phyloP scores from a whole-genome alignment of 2,888 invertebrate species.

The Drosophila mayaguana region DNA sequence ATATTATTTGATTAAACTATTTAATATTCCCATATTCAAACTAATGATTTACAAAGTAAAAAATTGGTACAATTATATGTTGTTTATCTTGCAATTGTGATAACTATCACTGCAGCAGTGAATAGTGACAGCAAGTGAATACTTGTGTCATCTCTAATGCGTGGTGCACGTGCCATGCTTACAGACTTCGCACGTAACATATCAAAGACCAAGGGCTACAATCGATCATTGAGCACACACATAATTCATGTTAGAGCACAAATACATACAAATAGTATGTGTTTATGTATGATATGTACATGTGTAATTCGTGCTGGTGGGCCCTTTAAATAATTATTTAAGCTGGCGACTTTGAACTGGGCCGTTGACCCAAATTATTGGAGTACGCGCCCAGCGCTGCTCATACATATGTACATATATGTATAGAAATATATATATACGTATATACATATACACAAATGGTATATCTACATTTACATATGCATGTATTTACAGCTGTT shows the following conservation, averaged over 20 bases:
- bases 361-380: conserved; percentile 71
- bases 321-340: conserved; percentile 18
- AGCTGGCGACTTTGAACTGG: conserved; percentile 67
- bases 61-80: not conserved
- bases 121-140: conserved; percentile 5
- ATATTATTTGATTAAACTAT: not conserved
- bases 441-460: not conserved
- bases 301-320: not conserved
- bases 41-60: not conserved
- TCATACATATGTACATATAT: conserved; percentile 3
- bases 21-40: not conserved
- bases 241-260: conserved; percentile 8
- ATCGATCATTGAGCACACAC: conserved; percentile 41
- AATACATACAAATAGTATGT: not conserved
- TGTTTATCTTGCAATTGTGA: not conserved
- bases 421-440: not conserved
- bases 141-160: conserved; percentile 27
- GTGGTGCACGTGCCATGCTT: conserved; percentile 66
- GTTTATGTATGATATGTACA: not conserved
- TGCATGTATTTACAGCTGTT: conserved; percentile 33
- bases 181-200: conserved; percentile 59
- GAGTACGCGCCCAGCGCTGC: conserved; percentile 5
- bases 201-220: conserved; percentile 55
- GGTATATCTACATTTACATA: not conserved
- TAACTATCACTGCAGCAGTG: not conserved